A percentile compares a stretch with the other conserved stretches of the same genome.
These are phyloP conservation scores for Scrobipalpa costella DNA, from an alignment of 2,888 invertebrate species.

Conservation along the genomic window DNA sequence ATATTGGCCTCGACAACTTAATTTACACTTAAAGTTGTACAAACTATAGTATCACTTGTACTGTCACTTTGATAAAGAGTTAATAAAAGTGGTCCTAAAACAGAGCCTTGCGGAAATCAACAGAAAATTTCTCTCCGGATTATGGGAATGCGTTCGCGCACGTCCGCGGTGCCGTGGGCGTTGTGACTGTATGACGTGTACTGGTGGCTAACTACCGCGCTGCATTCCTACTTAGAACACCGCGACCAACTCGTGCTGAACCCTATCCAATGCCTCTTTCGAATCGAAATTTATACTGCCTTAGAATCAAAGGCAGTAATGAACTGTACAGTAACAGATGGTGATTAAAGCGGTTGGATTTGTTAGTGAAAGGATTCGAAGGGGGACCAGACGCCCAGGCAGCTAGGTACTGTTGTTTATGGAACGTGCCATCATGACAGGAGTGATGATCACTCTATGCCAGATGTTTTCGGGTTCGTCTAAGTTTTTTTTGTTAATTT, in stretches of 20 bases:
- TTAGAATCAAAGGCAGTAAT: slow-evolving; percentile 41
- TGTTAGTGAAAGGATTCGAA: slow-evolving; percentile 29
- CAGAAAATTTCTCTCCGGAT: slow-evolving; percentile 53
- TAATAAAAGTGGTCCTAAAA: no score
- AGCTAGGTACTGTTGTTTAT: slow-evolving; percentile 57
- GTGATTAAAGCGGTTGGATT: slow-evolving; percentile 31
- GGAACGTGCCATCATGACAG: slow-evolving; percentile 64
- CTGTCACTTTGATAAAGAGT: not conserved
- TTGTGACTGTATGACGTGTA: slow-evolving; percentile 73
- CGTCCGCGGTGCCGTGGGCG: slow-evolving; percentile 72
- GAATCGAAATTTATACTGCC: slow-evolving; percentile 33
- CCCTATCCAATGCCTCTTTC: slow-evolving; percentile 57
- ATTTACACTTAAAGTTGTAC: not conserved
- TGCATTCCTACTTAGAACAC: slow-evolving; percentile 49
- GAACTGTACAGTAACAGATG: slow-evolving; percentile 40
- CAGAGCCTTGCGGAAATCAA: slow-evolving; percentile 51
- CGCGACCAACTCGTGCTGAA: slow-evolving; percentile 38
- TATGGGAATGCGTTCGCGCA: slow-evolving; percentile 58
- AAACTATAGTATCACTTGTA: not conserved
- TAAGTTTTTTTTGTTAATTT: slow-evolving; percentile 44
- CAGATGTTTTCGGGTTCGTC: slow-evolving; percentile 52
- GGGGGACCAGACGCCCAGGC: slow-evolving; percentile 47
- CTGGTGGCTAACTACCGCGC: slow-evolving; percentile 63
- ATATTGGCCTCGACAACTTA: slow-evolving; percentile 6
- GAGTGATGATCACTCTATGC: slow-evolving; percentile 54